Evolutionary conservation across 1,140 invertebrate genomes (phyloP).

Genomic region (Camponotus vicinus): DNA sequence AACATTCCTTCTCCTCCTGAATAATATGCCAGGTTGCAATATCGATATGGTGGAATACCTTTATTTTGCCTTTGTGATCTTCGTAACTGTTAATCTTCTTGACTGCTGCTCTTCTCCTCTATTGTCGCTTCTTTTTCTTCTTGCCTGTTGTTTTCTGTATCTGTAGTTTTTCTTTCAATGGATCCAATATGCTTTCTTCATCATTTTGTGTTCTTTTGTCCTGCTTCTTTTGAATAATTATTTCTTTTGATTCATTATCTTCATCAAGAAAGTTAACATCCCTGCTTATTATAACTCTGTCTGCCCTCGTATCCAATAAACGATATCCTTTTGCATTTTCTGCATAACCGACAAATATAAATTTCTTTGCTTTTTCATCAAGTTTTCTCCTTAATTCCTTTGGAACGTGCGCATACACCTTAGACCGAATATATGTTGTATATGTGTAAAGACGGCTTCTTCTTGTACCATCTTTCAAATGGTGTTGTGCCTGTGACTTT

Average conservation of each 20-base stretch:
- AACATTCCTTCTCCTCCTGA: neutral
- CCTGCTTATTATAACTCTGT: neutral
- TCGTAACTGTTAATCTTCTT: neutral
- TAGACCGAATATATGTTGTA: neutral
- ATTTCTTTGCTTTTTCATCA: neutral
- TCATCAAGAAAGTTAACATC: neutral
- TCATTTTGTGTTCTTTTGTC: neutral
- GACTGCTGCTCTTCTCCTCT: neutral
- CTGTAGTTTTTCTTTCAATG: neutral
- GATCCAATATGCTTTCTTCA: neutral
- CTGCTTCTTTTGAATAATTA: neutral
- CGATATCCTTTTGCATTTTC: conserved; percentile 30
- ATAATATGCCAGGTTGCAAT: neutral
- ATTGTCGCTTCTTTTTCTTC: neutral
- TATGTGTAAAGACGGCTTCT: neutral
- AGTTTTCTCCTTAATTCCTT: conserved; percentile 2
- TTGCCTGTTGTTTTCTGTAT: neutral
- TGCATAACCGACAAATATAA: conserved; percentile 2
- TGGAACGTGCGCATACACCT: neutral
- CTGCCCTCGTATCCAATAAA: neutral
- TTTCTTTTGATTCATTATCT: neutral
- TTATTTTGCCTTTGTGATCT: neutral
- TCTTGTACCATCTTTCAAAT: neutral
- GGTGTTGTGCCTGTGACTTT: neutral
- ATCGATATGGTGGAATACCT: neutral